Evolutionary conservation across 2,888 invertebrate genomes (phyloP), one percentile per base, ranked within the genome.

Genomic region (Perizoma flavofasciatum): DNA sequence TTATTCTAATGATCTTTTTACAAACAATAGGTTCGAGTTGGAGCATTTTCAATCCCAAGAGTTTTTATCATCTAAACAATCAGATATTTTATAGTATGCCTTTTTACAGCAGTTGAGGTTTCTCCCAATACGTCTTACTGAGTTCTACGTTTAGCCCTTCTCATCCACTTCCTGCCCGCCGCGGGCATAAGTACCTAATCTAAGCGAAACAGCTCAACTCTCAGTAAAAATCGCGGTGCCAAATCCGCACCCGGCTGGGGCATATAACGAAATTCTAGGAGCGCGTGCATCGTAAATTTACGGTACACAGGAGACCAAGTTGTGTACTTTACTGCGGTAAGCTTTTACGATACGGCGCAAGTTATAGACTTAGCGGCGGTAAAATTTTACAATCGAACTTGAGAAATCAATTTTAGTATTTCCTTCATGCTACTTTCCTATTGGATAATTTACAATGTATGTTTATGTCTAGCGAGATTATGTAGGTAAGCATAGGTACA

Each of bases 221-320:
- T 32, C 35, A 49, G 74, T 79, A 81, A 86, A 83, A 85, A 85
- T 83, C 82, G 76, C 75, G 69, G 75, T 75, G 72, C 75, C 77
- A 80, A 83, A 85, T 85, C 84, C 78, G 75, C 76, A 77, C 77
- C 74, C 77, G 80, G 78, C 75, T 74, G 78, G 78, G 79, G 81
- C 77, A 71, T 83, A 83, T 83, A 83, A 86, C 87, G 80, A 84
- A 86, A 87, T 85, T 86, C 87, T 85, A 84, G 76, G 69, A 77
- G 83, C 85, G 81, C 86, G 83, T 86, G 85, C 87, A 87, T 85
- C 88, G 87, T 86, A 88, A 88, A 89, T 88, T 88, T 86, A 85
- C 85, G 79, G 78, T 80, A 77, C 86, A 82, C 83, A 73, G 76
- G 85, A 82, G 87, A 85, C 82, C 85, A 85, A 88, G 82, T 88